Evolutionary conservation across 1,140 invertebrate genomes (phyloP), one percentile per base, ranked within the genome.

Genomic region (Delia radicum): DNA sequence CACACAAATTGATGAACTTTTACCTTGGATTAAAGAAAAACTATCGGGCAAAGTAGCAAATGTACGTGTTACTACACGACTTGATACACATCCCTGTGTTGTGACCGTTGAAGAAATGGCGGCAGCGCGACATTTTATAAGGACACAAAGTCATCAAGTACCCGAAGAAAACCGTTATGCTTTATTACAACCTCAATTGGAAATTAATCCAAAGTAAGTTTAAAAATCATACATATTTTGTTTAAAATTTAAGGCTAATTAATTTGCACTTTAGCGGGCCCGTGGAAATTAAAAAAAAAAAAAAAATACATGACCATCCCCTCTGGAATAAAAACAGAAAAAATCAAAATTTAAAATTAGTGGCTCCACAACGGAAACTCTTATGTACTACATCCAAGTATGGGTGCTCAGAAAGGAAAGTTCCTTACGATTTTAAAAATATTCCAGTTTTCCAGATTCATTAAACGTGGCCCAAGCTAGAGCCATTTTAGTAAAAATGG

Each of bases 81-180:
- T 98, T 18, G 94, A 95, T 75, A 90, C 91, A 1, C 96, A 99
- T 89, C 97, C 97, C 0, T 98, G 96, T 86, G 93, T 98, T 1
- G 91, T 99, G 0, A 97, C 96, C 2, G 94, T 98, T 0, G 93
- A 95, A 80, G 96, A 99, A 87, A 98, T 99, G 96, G 96, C 94
- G 0, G 94, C 95, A 10, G 96, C 96, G 0, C 88, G 97, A 76
- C 97, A 99, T 87, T 98, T 99, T 81, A 92, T 99, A 74, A 90
- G 94, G 65, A 96, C 96, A 4, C 95, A 97, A 80, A 91, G 94
- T 71, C 92, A 95, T 81, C 91, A 93, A 79, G 88, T 97, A 29
- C 91, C 92, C 0, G 94, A 97, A 79, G 95, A 97, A 79, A 93
- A 95, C 81, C 90, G 95, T 80, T 96, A 93, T 82, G 91, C 94